phyloP scores from a whole-genome alignment of 2,888 invertebrate genomes.

The Athripsodes cinereus region DNA sequence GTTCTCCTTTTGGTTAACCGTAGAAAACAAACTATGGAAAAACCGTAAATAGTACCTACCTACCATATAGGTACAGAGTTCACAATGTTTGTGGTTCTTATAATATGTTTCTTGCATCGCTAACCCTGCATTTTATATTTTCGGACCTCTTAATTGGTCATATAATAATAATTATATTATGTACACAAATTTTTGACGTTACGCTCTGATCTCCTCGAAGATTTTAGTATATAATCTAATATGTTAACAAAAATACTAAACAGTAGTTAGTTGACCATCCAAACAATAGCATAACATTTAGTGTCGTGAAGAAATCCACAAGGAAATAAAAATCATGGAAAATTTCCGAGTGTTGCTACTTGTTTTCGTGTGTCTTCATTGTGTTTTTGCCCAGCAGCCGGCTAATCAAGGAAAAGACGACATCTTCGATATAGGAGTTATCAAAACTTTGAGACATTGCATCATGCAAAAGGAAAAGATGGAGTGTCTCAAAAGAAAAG shows the following conservation, averaged over 20 bases:
- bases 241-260: slow-evolving; percentile 8
- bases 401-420: background rate
- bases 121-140: background rate
- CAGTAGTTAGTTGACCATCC: slow-evolving; percentile 2
- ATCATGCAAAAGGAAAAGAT: slow-evolving; percentile 33
- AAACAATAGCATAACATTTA: background rate
- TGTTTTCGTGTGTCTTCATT: slow-evolving; percentile 3
- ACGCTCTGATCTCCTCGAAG: slow-evolving; percentile 22
- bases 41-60: too few species aligned
- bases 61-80: too few species aligned
- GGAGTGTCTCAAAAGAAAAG: slow-evolving; percentile 27
- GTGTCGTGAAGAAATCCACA: background rate
- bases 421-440: slow-evolving; percentile 10
- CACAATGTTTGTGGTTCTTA: too few species aligned
- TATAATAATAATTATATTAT: slow-evolving; percentile 1
- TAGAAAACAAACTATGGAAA: too few species aligned
- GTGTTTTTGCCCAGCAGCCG: background rate
- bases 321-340: slow-evolving; percentile 1
- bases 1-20: too few species aligned
- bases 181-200: slow-evolving; percentile 16
- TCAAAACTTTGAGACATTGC: slow-evolving; percentile 31
- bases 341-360: background rate
- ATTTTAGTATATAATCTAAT: slow-evolving; percentile 24
- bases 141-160: background rate
- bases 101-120: background rate